Base-by-base conservation (phyloP, 2,888 invertebrate species). In the Slavum lentiscoides region DNA sequence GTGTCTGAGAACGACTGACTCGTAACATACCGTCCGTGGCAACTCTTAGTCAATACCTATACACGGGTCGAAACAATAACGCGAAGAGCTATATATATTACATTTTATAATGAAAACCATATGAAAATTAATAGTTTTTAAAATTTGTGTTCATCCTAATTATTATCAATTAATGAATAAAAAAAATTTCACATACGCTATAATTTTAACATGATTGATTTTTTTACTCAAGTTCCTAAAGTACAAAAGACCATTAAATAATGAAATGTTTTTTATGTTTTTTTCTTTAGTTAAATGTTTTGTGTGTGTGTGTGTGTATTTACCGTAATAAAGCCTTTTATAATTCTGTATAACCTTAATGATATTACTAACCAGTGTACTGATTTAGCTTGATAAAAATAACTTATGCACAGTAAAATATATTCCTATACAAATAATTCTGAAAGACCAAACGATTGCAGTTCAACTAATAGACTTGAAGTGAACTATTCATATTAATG, bases 391-490 rank as follows among this genome's bases (percentile, higher is more conserved):
- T 70, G 15, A 66, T 55, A 39, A 53, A 30, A 17, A 37, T 58
- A 39, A 9, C 17, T 19, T 74, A 53, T 15, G 13, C 37, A 37
- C 39, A 37, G 55, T 49, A 49, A 39, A 74, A 39, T 74, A 55
- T 66, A 66, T 74, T 74, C 74, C 74, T 66, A 66, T 39, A 4
- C 11, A 55, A 15, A 66, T 43, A 37, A 30, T 30, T 64, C 66
- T 55, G 11, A 64, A 74, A n/a, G 43, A 64, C 43, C 17, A 23
- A 49, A 15, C 43, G 8, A 49, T 73, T 53, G 30, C 4, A 30
- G 53, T 21, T 37, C n/a, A 74, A 55, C 30, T 8, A n/a, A 64
- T 49, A 1, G 5, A 62, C 73, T 53, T 49, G 0, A 21, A 23
- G 19, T 61, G 0, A 11, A 64, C 53, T 30, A 74, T 62, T 73